Percentiles rank a stretch among this genome's conserved stretches.
These are phyloP conservation scores for Pseudopleuronectes americanus DNA, from an alignment of 2,797 vertebrate species.

Conservation along the genomic window DNA sequence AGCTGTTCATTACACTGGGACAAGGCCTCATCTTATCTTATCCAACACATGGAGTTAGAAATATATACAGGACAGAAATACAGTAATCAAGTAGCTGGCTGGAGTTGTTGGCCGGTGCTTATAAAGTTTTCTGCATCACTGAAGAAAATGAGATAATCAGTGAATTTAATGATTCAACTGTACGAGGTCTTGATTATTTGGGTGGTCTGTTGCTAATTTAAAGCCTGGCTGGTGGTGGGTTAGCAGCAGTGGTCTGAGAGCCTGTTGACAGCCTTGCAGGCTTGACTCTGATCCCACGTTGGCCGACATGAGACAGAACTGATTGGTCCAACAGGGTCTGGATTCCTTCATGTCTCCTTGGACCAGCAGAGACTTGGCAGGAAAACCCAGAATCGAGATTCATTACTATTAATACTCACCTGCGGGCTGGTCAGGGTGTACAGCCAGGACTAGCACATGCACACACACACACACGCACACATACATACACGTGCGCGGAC, in stretches of 20 bases:
- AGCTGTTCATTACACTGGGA: no score
- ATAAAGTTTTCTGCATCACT: background rate
- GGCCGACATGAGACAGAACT: background rate
- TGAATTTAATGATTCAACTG: background rate
- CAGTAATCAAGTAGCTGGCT: background rate
- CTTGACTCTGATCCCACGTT: conserved; percentile 18
- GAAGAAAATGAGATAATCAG: background rate
- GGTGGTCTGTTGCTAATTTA: conserved; percentile 19
- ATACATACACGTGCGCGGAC: background rate
- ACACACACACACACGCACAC: background rate
- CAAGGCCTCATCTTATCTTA: no score
- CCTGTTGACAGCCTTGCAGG: conserved; percentile 18
- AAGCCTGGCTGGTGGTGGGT: conserved; percentile 20
- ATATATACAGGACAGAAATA: background rate
- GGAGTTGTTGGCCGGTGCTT: background rate
- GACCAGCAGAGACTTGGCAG: conserved; percentile 42
- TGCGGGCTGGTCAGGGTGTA: conserved; percentile 56
- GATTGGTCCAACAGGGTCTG: conserved; percentile 11
- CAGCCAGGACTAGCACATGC: conserved; percentile 28
- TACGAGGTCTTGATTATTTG: conserved; percentile 13
- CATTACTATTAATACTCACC: conserved; percentile 60
- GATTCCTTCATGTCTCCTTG: conserved; percentile 24
- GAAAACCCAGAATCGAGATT: conserved; percentile 21
- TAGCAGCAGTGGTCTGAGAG: conserved; percentile 7
- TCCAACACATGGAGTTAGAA: no score